Evolutionary conservation across 1,140 invertebrate genomes (phyloP).

Genomic region (Orius laevigatus): DNA sequence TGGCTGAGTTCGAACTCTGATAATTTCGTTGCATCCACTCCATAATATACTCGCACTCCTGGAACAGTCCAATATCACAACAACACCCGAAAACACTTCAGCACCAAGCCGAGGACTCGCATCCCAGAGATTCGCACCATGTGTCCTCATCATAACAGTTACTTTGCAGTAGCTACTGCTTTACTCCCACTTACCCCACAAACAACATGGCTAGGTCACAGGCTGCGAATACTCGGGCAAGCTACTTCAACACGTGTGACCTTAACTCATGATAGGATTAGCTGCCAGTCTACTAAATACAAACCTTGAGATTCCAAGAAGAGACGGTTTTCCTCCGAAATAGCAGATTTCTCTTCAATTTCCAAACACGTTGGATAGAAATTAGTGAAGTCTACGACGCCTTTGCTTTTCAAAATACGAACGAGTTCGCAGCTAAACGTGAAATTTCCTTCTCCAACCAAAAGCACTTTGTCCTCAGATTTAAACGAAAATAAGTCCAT

Average conservation of each 20-base stretch:
- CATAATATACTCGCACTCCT: constrained; percentile 32
- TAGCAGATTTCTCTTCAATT: not conserved
- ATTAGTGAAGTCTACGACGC: constrained; percentile 3
- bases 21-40: constrained; percentile 35
- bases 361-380: constrained; percentile 13
- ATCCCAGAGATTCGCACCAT: too few species aligned
- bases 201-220: not conserved
- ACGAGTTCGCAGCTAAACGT: constrained; percentile 16
- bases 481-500: constrained; percentile 1
- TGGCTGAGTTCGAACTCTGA: constrained; percentile 20
- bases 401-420: constrained; percentile 2
- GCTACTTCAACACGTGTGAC: too few species aligned
- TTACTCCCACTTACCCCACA: too few species aligned
- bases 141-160: too few species aligned
- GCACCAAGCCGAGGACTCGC: too few species aligned
- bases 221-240: too few species aligned
- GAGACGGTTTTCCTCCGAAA: not conserved
- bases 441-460: constrained; percentile 19
- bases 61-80: constrained; percentile 22
- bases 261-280: not conserved
- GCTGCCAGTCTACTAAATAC: not conserved
- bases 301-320: constrained; percentile 1
- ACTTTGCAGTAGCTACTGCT: too few species aligned
- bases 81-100: not conserved
- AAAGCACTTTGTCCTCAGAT: constrained; percentile 11